Evolutionary conservation across 2,113 vertebrate genomes (phyloP), one percentile per base, ranked within the genome.

Genomic region (Platysteira castanea): DNA sequence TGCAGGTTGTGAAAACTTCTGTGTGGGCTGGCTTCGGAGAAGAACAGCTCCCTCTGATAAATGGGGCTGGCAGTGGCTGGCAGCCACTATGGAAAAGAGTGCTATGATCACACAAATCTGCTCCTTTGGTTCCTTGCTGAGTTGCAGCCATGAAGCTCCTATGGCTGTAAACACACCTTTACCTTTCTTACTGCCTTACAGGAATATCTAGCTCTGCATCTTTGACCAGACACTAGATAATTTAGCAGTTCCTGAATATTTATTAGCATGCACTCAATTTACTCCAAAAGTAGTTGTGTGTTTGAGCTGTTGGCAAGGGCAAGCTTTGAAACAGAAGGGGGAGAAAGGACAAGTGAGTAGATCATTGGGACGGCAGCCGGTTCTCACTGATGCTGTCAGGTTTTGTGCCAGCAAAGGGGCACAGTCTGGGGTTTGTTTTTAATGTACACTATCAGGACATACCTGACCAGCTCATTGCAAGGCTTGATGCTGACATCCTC

Each of bases 71-170:
- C 75, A 83, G 30, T 35, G 61, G 14, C 89, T 90, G 92, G 93
- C 87, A 87, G 75, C 90, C 64, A 39, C 90, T 56, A 18, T 53
- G 56, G 71, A 94, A 95, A 89, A 93, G 9, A 84, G 50, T 10
- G 4, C 52, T 74, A 60, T 90, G 84, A 90, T 26, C 78, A 87
- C 95, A 81, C 73, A 87, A 50, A 91, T 94, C 89, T 94, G 64
- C 53, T 96, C 86, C 90, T 93, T 84, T 77, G 73, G 39, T 53
- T 97, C 82, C 71, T 80, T 84, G 67, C 53, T 90, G 81, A 83
- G 53, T 74, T 89, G 84, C 37, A 69, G 84, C 68, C 49, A 30
- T 3, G 17, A 91, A 94, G 54, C 22, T 91, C 74, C 49, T 8
- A 3, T 49, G 63, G 33, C 54, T 96, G 9, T 71, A 85, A 88